Base-by-base conservation (phyloP, 2,797 vertebrate genomes). In the Ctenopoma kingsleyae region DNA sequence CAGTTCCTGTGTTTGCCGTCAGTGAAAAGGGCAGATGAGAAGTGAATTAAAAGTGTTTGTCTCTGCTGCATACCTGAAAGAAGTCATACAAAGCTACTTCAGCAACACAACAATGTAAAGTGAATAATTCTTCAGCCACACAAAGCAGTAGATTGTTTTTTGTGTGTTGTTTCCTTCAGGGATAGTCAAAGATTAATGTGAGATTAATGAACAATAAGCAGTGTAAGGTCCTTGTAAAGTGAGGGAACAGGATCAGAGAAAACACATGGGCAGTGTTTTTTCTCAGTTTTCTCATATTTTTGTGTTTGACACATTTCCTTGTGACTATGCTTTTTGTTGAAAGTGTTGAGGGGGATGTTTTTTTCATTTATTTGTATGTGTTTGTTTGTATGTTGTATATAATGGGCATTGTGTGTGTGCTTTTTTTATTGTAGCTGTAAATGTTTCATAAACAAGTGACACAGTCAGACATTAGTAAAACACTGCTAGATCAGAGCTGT, bases 1-100 rank as follows among this genome's bases (percentile, higher is more conserved):
- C 61, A 57, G 77, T 86, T 82, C 85, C 75, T 71, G 64, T 80
- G 87, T 85, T 84, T 81, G 85, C 85, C 30, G 25, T 79, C 74
- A 81, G 78, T 82, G 83, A 67, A 81, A 54, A 86, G 82, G 87
- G 64, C 76, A 86, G 77, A 90, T 81, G 65, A 88, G 75, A 71
- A 52, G 74, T 79, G 78, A 62, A 71, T 64, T 70, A 72, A 74
- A 58, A 56, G 67, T 68, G 57, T 67, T 56, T 58, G 60, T 72
- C 70, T 78, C 65, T 66, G 53, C 73, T 55, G 38, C 3, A 17
- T 40, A 73, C 57, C 76, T 64, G 51, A 48, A 74, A 56, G 63
- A 44, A 69, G 52, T 53, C 55, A 5, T 9, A 36, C 61, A 49
- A 38, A 44, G 48, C 76, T 67, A 51, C 58, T 43, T 50, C 9